phyloP scores from a whole-genome alignment of 2,113 vertebrate species.

The Caretta caretta region DNA sequence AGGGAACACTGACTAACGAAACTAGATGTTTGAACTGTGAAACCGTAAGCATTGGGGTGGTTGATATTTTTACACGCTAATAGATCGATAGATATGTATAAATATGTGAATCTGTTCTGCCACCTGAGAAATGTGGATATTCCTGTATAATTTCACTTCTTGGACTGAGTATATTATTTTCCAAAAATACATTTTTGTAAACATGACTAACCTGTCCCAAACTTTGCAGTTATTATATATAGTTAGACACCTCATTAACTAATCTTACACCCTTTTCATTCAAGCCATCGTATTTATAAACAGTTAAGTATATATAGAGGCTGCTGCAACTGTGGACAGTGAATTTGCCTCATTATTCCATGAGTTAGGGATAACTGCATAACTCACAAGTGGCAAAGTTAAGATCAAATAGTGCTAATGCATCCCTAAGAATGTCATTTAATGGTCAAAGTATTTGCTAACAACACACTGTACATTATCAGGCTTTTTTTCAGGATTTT shows the following conservation, averaged over 20 bases:
- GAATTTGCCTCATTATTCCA: not conserved
- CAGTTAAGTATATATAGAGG: not conserved
- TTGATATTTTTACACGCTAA: conserved; percentile 10
- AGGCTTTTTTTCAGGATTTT: not conserved
- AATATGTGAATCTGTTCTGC: conserved; percentile 64
- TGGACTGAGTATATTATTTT: conserved; percentile 69
- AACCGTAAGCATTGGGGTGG: conserved; percentile 85
- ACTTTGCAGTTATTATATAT: conserved; percentile 26
- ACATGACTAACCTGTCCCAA: conserved; percentile 43
- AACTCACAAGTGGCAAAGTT: not conserved
- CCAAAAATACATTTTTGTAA: conserved; percentile 52
- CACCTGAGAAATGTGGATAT: conserved; percentile 68
- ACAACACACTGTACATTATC: not conserved
- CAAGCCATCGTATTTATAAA: not conserved
- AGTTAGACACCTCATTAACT: conserved; percentile 9
- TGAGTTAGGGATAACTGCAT: not conserved
- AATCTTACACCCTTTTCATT: conserved; percentile 6
- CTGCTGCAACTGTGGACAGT: not conserved
- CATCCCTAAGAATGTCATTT: not conserved
- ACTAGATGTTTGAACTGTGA: conserved; percentile 99
- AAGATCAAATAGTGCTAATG: not conserved
- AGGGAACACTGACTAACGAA: conserved; percentile 98
- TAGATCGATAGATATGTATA: conserved; percentile 42
- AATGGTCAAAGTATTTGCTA: not conserved
- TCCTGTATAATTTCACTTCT: conserved; percentile 66